Evolutionary conservation across 2,888 invertebrate species (phyloP), one percentile per base, ranked within the genome.

Genomic region (Timema podura): DNA sequence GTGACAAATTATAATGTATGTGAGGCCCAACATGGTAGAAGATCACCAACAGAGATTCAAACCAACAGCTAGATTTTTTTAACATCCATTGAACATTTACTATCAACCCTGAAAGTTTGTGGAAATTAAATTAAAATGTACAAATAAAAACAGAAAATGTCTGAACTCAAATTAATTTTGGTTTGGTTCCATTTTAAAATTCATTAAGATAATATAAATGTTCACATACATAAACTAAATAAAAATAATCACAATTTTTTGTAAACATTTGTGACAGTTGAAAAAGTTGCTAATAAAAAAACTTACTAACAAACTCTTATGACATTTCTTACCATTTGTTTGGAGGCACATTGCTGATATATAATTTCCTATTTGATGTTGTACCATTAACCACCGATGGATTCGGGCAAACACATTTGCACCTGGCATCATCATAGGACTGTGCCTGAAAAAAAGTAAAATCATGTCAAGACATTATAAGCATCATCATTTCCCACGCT

Each of bases 401-500:
- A 77, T 90, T 90, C 0, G 93, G 93, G 77, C 94, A 95, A 11
- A 94, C 90, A 79, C 95, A 95, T 81, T 91, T 92, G 79, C 94
- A 95, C 77, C 95, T 82, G 77, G 90, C 91, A 79, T 95, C 93
- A 80, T 93, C 93, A 80, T 92, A 93, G 5, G 89, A 88, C 79
- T 91, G 88, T 13, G 85, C 87, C 88, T 89, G 76, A 69, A 75
- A 74, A 44, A 68, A 59, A 10, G 65, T 1, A 65, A 54, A 61
- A 61, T 44, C 45, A 9, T 61, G 61, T 57, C 30, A 57, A 30
- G 30, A 30, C 30, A 30, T 30, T 30, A 30, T 30, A 30, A 30
- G 30, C 30, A 30, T 30, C 30, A 30, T 30, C 30, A 30, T 30
- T 2, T 30, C 30, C 30, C 30, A 30, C 30, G 3, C 30, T 3